A percentile compares a stretch with the other conserved stretches of the same genome.
These are phyloP conservation scores for Aphrophora alni DNA, from an alignment of 2,888 invertebrate species.

Conservation along the genomic window DNA sequence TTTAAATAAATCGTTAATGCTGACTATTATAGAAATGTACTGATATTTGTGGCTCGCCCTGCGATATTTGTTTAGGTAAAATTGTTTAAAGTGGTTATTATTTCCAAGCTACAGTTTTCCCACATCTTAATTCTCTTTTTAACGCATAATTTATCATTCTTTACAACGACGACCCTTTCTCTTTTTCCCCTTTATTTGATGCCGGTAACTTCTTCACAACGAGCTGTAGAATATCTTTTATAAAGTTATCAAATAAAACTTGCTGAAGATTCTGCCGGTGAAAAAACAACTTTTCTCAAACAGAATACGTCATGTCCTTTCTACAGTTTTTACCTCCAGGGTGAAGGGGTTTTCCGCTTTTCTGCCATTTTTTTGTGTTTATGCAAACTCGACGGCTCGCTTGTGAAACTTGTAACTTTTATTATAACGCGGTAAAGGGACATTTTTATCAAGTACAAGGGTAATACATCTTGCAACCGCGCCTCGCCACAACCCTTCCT, in stretches of 20 bases:
- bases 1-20: too few relatives aligned
- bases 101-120: neutral
- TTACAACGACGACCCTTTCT: neutral
- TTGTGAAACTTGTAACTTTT: conserved; percentile 24
- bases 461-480: conserved; percentile 38
- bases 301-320: neutral
- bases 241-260: conserved; percentile 50
- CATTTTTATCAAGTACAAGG: conserved; percentile 38
- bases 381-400: neutral
- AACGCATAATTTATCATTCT: conserved; percentile 9
- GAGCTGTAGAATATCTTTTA: conserved; percentile 45
- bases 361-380: conserved; percentile 10
- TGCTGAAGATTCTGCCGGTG: conserved; percentile 35
- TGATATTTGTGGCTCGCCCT: too few relatives aligned
- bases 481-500: neutral
- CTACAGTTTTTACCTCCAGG: neutral
- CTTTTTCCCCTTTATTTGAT: conserved; percentile 1
- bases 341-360: conserved; percentile 7
- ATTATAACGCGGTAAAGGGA: conserved; percentile 30
- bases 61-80: too few relatives aligned
- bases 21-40: too few relatives aligned
- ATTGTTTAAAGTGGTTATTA: neutral
- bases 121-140: neutral
- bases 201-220: neutral
- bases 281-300: conserved; percentile 20